Evolutionary conservation across 2,888 invertebrate species (phyloP).

Genomic region (Melipona bicolor): DNA sequence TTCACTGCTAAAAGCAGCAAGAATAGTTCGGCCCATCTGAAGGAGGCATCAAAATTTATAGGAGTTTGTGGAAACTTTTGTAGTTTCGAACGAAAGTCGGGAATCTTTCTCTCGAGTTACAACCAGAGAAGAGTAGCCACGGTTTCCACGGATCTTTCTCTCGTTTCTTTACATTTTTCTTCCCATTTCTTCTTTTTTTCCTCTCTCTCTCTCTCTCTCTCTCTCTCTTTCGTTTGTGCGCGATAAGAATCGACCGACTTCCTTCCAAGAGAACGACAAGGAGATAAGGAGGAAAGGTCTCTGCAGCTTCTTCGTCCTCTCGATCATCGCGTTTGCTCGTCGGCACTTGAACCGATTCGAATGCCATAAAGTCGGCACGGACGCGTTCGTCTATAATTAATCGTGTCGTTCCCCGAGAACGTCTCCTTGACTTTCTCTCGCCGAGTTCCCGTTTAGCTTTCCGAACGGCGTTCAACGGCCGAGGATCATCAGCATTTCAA

Average conservation of each 20-base stretch:
- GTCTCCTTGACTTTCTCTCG: background rate
- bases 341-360: background rate
- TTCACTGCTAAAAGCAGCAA: conserved; percentile 22
- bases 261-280: background rate
- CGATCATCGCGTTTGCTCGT: background rate
- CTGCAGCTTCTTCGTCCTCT: background rate
- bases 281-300: background rate
- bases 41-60: conserved; percentile 40
- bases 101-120: conserved; percentile 15
- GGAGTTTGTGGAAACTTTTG: conserved; percentile 18
- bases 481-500: conserved; percentile 22
- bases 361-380: background rate
- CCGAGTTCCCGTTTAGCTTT: conserved; percentile 4
- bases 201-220: too few relatives aligned
- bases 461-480: background rate
- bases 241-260: background rate
- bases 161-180: too few relatives aligned
- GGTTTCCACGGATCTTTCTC: background rate
- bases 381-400: conserved; percentile 14
- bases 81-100: conserved; percentile 19
- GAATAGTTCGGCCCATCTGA: conserved; percentile 7
- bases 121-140: background rate
- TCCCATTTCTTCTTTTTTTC: background rate
- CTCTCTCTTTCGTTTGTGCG: too few relatives aligned
- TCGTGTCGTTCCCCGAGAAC: background rate